phyloP scores from a whole-genome alignment of 2,888 invertebrate species.

The Panopea generosa region DNA sequence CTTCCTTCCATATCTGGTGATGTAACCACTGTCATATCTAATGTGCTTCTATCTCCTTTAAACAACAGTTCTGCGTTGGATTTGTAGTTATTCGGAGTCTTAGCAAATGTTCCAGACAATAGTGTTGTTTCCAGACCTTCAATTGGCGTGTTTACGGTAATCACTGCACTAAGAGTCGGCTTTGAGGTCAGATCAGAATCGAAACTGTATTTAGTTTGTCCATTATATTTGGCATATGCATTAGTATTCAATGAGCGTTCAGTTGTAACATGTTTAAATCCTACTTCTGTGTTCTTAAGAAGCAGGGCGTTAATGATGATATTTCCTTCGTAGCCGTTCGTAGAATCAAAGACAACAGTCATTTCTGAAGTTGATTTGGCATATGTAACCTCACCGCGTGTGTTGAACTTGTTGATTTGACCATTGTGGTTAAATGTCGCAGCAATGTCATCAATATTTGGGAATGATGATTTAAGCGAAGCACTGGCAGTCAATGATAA shows the following conservation, averaged over 20 bases:
- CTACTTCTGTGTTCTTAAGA: constrained; percentile 26
- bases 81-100: constrained; percentile 46
- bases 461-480: constrained; percentile 36
- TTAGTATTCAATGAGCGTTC: constrained; percentile 16
- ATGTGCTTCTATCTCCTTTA: constrained; percentile 34
- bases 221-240: constrained; percentile 21
- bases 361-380: constrained; percentile 11
- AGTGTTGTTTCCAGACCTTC: constrained; percentile 38
- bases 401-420: constrained; percentile 11
- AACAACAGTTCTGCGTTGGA: constrained; percentile 42
- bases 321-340: constrained; percentile 26
- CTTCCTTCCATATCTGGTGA: constrained; percentile 37
- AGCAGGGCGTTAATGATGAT: constrained; percentile 15
- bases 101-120: constrained; percentile 44
- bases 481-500: constrained; percentile 15
- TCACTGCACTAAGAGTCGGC: constrained; percentile 13
- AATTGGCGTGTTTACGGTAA: constrained; percentile 50
- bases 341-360: constrained; percentile 26
- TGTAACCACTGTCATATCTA: constrained; percentile 47
- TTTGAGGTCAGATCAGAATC: constrained; percentile 38
- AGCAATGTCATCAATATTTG: constrained; percentile 22
- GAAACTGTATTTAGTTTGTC: constrained; percentile 28
- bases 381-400: constrained; percentile 23
- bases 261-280: constrained; percentile 11
- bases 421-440: constrained; percentile 27